Conservation (phyloP, 2,888 invertebrate species). For the Dexiosoma caninum region DNA sequence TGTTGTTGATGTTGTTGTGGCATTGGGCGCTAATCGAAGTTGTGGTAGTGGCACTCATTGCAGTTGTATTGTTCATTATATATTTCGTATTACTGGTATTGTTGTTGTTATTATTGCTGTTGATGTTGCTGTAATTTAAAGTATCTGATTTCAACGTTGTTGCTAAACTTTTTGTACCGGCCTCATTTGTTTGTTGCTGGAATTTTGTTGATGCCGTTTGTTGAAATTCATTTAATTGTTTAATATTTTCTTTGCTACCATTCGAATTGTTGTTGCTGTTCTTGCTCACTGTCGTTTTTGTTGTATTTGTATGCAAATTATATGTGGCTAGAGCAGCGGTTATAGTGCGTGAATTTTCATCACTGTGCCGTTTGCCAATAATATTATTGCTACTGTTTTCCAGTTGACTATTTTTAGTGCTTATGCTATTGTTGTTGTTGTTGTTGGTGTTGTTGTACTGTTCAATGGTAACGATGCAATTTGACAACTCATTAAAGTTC, state of each 20-base stretch:
- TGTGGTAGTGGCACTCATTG: conserved; percentile 55
- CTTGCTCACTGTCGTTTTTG: background rate
- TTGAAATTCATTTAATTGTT: conserved; percentile 73
- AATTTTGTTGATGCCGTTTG: conserved; percentile 60
- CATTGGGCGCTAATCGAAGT: conserved; percentile 61
- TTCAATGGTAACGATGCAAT: conserved; percentile 78
- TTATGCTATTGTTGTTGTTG: conserved; percentile 8
- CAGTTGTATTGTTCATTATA: conserved; percentile 37
- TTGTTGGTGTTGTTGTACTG: conserved; percentile 63
- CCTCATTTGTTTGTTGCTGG: conserved; percentile 46
- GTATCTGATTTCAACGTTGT: conserved; percentile 48
- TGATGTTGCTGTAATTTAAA: conserved; percentile 37
- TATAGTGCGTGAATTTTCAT: conserved; percentile 30
- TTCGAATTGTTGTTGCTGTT: conserved; percentile 28
- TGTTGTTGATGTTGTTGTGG: conserved; percentile 52
- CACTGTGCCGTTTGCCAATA: conserved; percentile 32
- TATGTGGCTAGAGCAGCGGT: conserved; percentile 48
- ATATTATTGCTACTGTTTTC: conserved; percentile 29
- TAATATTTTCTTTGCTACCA: conserved; percentile 66
- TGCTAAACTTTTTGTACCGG: conserved; percentile 24
- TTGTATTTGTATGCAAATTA: conserved; percentile 59
- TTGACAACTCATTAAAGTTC: conserved; percentile 79
- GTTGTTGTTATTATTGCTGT: background rate
- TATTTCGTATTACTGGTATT: conserved; percentile 41
- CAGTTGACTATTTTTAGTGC: conserved; percentile 56